Evolutionary conservation across 35 echinoderm and acorn worm species (phyloP), one percentile per base, ranked within the genome.

Genomic region (Ophiothrix spiculata): DNA sequence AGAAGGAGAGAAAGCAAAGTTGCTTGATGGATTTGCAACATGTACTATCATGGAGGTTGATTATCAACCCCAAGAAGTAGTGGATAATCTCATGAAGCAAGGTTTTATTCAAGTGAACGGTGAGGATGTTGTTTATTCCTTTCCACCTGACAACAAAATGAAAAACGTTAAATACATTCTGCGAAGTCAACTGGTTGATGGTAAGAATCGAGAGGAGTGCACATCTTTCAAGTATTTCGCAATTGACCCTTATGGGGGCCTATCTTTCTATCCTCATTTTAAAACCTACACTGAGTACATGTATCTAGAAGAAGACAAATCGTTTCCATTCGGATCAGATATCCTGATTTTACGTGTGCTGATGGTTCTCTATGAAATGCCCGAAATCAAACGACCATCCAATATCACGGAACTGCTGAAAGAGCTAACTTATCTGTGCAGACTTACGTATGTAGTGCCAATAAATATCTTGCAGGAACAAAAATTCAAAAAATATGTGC

Each of bases 91-190:
- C 17, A 25, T 64, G 33, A 37, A 54, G 8, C 54, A 60, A 34
- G 81, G 81, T 10, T 84, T 32, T 32, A 35, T 60, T 1, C 63
- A 69, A 33, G 33, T 84, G 14, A 69, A 15, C 25, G 49, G 69
- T 60, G 81, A 37, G 1, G 56, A 84, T 21, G 69, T 35, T 10
- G 54, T 84, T 64, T 84, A 84, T 35, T 84, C 54, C 40, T 60
- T 69, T 13, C 81, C 81, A 34, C 6, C 54, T 1, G 32, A 64
- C 40, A 4, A 54, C 21, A 6, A 69, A 25, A 69, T 69, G 33
- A 23, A 21, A 35, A n/a, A 33, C 32, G 28, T 79, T 21, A 38
- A 38, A 19, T 23, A 21, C 37, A 77, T 17, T 34, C 39, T 38
- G 39, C 17, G 12, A 1, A 31, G 1, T 39, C 39, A 40, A 25